A percentile compares a stretch with the other conserved stretches of the same genome.
These are phyloP conservation scores for Eurosta solidaginis DNA, from an alignment of 1,140 invertebrate genomes.

Conservation along the genomic window DNA sequence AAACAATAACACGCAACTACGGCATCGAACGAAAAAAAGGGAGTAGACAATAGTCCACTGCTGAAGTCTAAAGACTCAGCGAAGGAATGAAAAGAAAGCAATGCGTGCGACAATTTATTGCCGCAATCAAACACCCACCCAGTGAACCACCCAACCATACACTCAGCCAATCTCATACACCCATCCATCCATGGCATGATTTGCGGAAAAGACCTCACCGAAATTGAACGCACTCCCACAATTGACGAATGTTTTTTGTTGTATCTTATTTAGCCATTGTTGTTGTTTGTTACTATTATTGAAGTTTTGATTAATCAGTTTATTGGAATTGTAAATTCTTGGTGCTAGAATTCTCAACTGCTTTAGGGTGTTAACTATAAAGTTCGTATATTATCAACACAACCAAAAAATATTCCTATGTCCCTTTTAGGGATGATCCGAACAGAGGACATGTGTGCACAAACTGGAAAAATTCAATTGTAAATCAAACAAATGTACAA, in stretches of 20 bases:
- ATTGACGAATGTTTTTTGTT: not conserved
- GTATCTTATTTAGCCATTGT: not conserved
- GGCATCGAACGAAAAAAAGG: not conserved
- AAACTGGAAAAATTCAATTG: not conserved
- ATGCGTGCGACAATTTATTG: not conserved
- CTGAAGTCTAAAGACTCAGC: not conserved
- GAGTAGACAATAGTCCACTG: not conserved
- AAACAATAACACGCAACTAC: not conserved
- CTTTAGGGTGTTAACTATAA: not conserved
- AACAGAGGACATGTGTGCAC: too few relatives aligned
- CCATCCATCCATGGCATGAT: too few relatives aligned
- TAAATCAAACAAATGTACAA: slow-evolving; percentile 7
- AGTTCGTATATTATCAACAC: not conserved
- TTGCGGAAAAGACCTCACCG: not conserved
- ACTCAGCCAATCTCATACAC: not conserved
- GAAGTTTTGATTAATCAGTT: not conserved
- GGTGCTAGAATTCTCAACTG: not conserved
- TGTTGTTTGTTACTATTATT: not conserved
- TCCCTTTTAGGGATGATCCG: too few relatives aligned
- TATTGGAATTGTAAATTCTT: not conserved
- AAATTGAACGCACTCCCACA: not conserved
- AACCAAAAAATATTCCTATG: not conserved
- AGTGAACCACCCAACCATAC: not conserved
- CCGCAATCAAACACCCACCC: not conserved
- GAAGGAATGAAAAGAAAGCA: not conserved